Base-by-base conservation (phyloP, 1,140 invertebrate genomes). In the Penaeus japonicus region DNA sequence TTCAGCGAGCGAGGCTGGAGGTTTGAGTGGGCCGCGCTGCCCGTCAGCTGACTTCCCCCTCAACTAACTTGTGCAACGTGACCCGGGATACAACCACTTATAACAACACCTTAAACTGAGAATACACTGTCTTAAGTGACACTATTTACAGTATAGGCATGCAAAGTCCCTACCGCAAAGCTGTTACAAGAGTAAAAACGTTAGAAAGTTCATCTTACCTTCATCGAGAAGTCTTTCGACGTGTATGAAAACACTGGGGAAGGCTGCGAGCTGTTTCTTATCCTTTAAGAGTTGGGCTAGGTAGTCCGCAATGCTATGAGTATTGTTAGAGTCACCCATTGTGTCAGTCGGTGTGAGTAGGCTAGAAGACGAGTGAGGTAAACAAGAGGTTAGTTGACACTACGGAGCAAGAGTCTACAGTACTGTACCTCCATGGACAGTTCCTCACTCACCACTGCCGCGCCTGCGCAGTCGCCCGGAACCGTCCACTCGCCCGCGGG, bases 241-340 rank as follows among this genome's bases (percentile, higher is more conserved):
- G 94, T 99, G 99, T 94, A 98, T 96, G 95, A 99, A 99, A 93
- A 99, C 97, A 95, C 99, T 99, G 90, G 99, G 98, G 94, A 99
- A 99, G 92, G 98, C 98, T 92, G 97, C 97, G 92, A 99, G 95
- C 95, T 99, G 98, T 95, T 99, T 99, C 94, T 99, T 98, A 95
- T 99, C 99, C 95, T 99, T 99, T 92, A 99, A 95, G 94, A 99
- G 96, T 94, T 99, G 99, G 93, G 98, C 98, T 95, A 99, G 95
- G 95, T 99, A 99, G 94, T 99, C 99, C 93, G 98, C 97, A 94
- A 98, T 97, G 94, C 97, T 98, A 94, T 98, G 97, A 93, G 97
- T 97, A 92, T 96, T 97, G 90, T 90, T 91, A 85, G 87, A 65
- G 59, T 89, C 90, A 89, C 85, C 89, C 88, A 89, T 89, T 90